Evolutionary conservation across 2,888 invertebrate genomes (phyloP), one percentile per base, ranked within the genome.

Genomic region (Phlogophora meticulosa): DNA sequence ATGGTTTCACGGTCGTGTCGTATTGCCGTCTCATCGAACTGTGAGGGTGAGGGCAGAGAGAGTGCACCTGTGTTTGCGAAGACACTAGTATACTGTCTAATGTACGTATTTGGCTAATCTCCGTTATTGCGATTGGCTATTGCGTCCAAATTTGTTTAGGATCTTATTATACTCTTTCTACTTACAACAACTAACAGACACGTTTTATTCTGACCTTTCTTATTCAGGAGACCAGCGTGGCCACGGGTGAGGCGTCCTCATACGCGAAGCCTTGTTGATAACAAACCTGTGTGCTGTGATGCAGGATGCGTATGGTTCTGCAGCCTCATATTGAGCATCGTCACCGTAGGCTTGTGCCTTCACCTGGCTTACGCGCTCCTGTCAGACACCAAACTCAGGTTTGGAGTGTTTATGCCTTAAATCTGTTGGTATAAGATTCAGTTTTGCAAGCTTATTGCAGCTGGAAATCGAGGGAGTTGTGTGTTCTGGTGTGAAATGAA

Each of bases 281-380:
- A 84, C 49, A 86, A 88, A 10, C 93, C 92, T 0, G 70, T 93
- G 0, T 93, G 91, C 74, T 88, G 84, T 15, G 94, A 94, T 17
- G 36, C 83, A 0, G 90, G 88, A 2, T 94, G 92, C 62, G 71
- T 94, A 2, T 94, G 94, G 94, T 92, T 92, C 69, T 89, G 87
- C 56, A 70, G 92, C 2, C 65, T 94, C 1, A 66, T 93, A 0
- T 74, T 84, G 22, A 91, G 91, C 62, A 87, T 94, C 5, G 0
- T 81, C 0, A 87, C 90, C 2, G 86, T 94, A 5, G 91, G 89
- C 0, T 36, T 92, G 0, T 93, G 94, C 73, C 94, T 93, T 62
- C 93, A 90, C 68, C 91, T 85, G 22, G 94, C 93, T 0, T 94
- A 93, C 56, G 55, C 88, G 0, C 85, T 94, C 1, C 80, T 94